Evolutionary conservation across 2,888 invertebrate species (phyloP), one percentile per base, ranked within the genome.

Genomic region (Tenthredo notha): DNA sequence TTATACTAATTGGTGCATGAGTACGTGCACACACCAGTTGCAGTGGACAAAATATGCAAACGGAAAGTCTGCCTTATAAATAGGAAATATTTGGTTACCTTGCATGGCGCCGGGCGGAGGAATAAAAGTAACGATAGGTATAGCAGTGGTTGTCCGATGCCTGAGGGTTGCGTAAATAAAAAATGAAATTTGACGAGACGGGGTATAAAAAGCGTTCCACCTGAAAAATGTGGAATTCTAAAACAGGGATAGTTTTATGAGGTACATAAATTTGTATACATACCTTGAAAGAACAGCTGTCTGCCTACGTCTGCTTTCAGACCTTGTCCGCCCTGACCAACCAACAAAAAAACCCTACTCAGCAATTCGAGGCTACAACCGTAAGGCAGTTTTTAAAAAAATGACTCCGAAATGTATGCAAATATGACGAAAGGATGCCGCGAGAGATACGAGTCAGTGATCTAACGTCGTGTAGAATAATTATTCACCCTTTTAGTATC

Each of bases 221-320:
- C 67, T 83, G 83, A 83, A 83, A 83, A 67, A 67, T 83, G 47
- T 83, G 83, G 47, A 50, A 80, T 80, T 80, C 61, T 80, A 83
- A 65, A 67, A 70, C 67, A 83, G 83, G 83, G 70, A 83, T 83
- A 67, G 83, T 83, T 83, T 83, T 83, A 83, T 29, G 83, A 67
- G 65, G 40, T 50, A 83, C 83, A 83, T 83, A 83, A 67, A 83
- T 70, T 83, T 83, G 47, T 67, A 50, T 83, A 33, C 83, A 83
- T 70, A 67, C 47, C 40, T 70, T 47, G 67, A 58, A 47, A 43
- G 83, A 83, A 70, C 83, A 83, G 83, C 83, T 83, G 83, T 47
- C 83, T 83, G 43, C 47, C 83, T 83, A 70, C 83, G 83, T 70
- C 9, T 65, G 43, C 37, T 43, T 70, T 43, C 43, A n/a, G 83